Evolutionary conservation across 1,140 invertebrate species (phyloP).

Genomic region (Prorops nasuta): DNA sequence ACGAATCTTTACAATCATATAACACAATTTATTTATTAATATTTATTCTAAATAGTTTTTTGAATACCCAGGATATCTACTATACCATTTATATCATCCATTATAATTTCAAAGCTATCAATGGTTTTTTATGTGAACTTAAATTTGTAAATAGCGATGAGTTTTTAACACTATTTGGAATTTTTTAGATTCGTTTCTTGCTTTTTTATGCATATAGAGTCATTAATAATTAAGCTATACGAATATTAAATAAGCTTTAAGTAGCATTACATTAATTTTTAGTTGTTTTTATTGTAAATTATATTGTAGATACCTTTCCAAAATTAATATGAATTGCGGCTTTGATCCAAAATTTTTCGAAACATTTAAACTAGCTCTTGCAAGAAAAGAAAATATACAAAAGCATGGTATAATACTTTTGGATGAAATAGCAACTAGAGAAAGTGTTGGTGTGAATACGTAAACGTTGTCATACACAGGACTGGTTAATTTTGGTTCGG

Average conservation of each 20-base stretch:
- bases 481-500: slow-evolving; percentile 10
- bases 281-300: too few relatives aligned
- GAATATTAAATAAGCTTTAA: too few relatives aligned
- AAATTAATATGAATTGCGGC: slow-evolving; percentile 6
- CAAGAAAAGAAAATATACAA: slow-evolving; percentile 8
- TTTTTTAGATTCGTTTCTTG: slow-evolving; percentile 1
- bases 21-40: not conserved
- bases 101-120: not conserved
- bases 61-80: too few relatives aligned
- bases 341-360: slow-evolving; percentile 20
- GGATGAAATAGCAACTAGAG: slow-evolving; percentile 15
- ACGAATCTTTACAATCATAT: not conserved
- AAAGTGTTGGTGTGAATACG: not conserved
- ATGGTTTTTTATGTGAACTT: not conserved
- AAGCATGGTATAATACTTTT: slow-evolving; percentile 14
- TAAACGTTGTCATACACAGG: not conserved
- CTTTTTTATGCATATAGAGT: too few relatives aligned
- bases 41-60: too few relatives aligned
- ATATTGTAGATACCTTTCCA: slow-evolving; percentile 10
- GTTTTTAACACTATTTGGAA: not conserved
- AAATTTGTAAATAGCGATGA: not conserved
- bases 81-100: too few relatives aligned
- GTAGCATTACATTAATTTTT: too few relatives aligned
- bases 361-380: slow-evolving; percentile 4
- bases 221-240: too few relatives aligned